Percentiles rank a stretch among this genome's conserved stretches.
Conservation (phyloP, 2,797 vertebrate species). For the Clarias pachynema region DNA sequence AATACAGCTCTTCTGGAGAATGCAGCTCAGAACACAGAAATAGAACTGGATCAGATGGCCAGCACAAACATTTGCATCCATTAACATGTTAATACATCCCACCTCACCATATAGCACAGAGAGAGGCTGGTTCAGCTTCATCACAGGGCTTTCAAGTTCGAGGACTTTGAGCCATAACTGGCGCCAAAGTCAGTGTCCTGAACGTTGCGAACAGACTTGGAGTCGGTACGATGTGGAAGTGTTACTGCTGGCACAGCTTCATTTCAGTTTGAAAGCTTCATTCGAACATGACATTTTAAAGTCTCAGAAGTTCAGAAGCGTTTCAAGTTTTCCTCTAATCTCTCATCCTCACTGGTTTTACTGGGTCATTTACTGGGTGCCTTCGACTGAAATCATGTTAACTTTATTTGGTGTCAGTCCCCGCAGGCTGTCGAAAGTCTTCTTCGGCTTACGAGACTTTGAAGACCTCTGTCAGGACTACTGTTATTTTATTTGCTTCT, state of each 20-base stretch:
- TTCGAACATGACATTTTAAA: conserved; percentile 13
- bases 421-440: conserved; percentile 34
- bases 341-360: conserved; percentile 34
- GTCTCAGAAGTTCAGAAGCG: conserved; percentile 36
- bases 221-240: conserved; percentile 27
- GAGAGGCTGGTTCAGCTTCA: not conserved
- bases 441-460: conserved; percentile 36
- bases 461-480: conserved; percentile 40
- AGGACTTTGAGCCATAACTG: not conserved
- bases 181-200: conserved; percentile 7
- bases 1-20: not conserved
- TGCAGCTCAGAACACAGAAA: conserved; percentile 1
- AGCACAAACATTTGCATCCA: conserved; percentile 9
- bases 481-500: conserved; percentile 52
- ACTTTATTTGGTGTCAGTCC: conserved; percentile 34
- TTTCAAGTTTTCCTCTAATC: conserved; percentile 18
- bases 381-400: conserved; percentile 48
- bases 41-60: conserved; percentile 25
- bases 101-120: not conserved
- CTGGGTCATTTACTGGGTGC: conserved; percentile 17
- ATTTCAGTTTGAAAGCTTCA: conserved; percentile 18
- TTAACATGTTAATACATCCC: conserved; percentile 9
- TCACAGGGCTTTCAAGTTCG: not conserved
- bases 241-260: conserved; percentile 9
- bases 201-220: conserved; percentile 35